phyloP scores from a whole-genome alignment of 2,797 vertebrate genomes.

The Acestrorhynchus altus region DNA sequence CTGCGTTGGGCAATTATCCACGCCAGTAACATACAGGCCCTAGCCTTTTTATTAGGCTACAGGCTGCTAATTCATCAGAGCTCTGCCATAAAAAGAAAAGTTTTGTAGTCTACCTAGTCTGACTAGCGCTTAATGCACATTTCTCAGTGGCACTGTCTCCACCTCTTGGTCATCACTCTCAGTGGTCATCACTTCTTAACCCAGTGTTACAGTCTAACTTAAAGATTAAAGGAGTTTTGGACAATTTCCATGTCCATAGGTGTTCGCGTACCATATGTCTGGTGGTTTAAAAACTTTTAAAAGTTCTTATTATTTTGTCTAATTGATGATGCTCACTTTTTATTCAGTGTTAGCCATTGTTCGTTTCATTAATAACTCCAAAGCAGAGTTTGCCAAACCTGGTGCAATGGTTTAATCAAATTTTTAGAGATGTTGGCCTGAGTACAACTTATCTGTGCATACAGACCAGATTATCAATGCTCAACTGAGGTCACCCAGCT shows the following conservation, averaged over 20 bases:
- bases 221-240: neutral
- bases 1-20: neutral
- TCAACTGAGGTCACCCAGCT: slow-evolving; percentile 31
- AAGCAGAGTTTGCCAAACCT: no score
- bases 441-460: neutral
- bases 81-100: slow-evolving; percentile 19
- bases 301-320: neutral
- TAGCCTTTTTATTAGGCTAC: slow-evolving; percentile 15
- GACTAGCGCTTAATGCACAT: neutral
- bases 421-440: neutral
- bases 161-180: neutral
- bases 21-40: neutral
- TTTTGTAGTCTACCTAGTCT: slow-evolving; percentile 8
- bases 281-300: neutral
- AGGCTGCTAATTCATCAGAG: neutral
- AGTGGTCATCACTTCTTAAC: neutral
- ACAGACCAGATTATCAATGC: neutral
- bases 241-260: neutral
- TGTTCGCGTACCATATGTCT: neutral
- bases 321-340: neutral
- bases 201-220: neutral
- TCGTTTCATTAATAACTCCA: no score
- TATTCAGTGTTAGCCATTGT: neutral
- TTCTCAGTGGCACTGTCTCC: neutral
- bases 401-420: neutral